phyloP scores from a whole-genome alignment of 2,797 vertebrate genomes.

The Malacoraja senta region DNA sequence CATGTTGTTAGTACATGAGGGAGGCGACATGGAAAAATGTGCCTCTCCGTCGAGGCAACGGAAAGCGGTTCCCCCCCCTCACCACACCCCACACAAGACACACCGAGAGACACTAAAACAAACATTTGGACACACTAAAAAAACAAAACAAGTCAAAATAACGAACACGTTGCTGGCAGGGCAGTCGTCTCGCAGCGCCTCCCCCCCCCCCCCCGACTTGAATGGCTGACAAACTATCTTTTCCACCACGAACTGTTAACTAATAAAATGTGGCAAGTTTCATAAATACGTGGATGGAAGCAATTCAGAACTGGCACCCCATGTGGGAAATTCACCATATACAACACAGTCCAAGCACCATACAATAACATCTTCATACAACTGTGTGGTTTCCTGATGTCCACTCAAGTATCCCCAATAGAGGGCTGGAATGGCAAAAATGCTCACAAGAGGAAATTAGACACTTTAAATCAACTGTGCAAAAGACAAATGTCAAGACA shows the following conservation, averaged over 20 bases:
- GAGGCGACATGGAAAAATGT: no score
- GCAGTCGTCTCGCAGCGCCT: no score
- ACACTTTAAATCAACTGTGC: not conserved
- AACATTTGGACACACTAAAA: no score
- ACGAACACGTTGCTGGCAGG: no score
- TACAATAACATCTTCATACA: not conserved
- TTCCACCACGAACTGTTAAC: not conserved
- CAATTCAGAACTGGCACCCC: not conserved
- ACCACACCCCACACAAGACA: no score
- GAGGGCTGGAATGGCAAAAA: not conserved
- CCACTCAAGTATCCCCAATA: not conserved
- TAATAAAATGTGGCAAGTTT: not conserved
- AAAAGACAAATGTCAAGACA: not conserved
- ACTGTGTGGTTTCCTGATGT: not conserved
- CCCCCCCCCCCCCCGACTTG: no score
- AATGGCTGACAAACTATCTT: not conserved
- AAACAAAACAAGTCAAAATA: no score
- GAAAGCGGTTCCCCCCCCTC: no score
- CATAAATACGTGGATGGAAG: not conserved
- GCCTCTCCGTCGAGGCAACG: no score
- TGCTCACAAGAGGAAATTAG: not conserved
- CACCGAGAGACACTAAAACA: no score
- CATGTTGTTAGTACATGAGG: no score
- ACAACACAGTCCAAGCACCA: not conserved
- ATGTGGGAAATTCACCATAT: not conserved